Evolutionary conservation across 2,797 vertebrate species (phyloP).

Genomic region (Hippopotamyrus pictus): DNA sequence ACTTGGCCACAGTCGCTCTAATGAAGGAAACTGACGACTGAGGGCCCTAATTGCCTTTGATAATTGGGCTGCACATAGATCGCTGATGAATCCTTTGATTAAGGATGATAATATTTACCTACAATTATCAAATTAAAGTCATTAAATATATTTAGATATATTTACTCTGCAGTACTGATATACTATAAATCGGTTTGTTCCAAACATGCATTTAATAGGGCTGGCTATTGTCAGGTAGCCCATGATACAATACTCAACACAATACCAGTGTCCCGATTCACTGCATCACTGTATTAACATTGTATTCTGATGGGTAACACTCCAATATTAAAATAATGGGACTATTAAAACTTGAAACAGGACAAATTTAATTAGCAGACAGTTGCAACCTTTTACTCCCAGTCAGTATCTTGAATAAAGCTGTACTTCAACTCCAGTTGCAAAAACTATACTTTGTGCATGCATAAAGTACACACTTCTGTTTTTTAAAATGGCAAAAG

Average conservation of each 20-base stretch:
- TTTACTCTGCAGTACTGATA: not conserved
- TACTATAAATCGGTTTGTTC: not conserved
- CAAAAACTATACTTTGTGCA: not conserved
- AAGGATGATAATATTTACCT: not conserved
- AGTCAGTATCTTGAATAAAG: not conserved
- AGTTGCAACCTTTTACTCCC: not conserved
- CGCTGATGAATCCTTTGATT: not conserved
- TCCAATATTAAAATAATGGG: not conserved
- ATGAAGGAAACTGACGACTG: not conserved
- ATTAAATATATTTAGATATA: not conserved
- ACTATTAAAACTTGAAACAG: not conserved
- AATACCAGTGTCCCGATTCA: not conserved
- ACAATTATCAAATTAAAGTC: not conserved
- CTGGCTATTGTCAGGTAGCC: not conserved
- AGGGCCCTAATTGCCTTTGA: not conserved
- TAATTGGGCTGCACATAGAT: not conserved
- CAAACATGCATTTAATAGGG: not conserved
- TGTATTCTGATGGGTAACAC: not conserved
- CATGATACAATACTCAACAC: not conserved
- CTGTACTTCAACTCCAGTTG: not conserved
- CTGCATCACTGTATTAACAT: not conserved
- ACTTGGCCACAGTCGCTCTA: not conserved
- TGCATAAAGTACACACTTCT: not conserved
- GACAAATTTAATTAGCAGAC: not conserved
- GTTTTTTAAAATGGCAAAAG: not conserved